Evolutionary conservation across 2,888 invertebrate genomes (phyloP), one percentile per base, ranked within the genome.

Genomic region (Rhingia rostrata): DNA sequence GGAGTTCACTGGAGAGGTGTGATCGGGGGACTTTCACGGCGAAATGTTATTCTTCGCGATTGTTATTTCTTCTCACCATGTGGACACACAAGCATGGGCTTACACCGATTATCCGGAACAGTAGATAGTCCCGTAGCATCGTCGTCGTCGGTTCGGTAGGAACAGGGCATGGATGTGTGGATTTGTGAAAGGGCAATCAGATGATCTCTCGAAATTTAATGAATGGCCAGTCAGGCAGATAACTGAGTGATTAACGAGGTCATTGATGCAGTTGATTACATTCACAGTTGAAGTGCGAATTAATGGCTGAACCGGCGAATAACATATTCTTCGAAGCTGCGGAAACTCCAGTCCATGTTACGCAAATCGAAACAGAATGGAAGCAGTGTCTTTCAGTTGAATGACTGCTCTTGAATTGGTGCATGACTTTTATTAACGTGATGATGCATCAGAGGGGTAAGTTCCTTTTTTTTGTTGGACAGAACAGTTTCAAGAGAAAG

Each of bases 161-260:
- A 35, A 35, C 49, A 39, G 69, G 69, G 14, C 67, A 12, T 32
- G 61, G 32, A 79, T 70, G 74, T 80, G 70, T 70, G 64, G 70
- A 84, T 41, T 84, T 84, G 80, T 84, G 80, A 84, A 84, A 84
- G 84, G 84, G 74, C 74, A 80, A 54, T 74, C 73, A 69, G 83
- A 79, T 80, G 74, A 61, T 84, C 77, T 80, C 80, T 60, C 9
- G 43, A 45, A 80, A 80, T 70, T 66, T 66, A 80, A 84, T 74
- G 41, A 74, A 84, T 79, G 84, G 63, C 45, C 79, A 69, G 53
- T 41, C n/a, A 56, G 66, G 53, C 53, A 66, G 80, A 66, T 84
- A 80, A 66, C 64, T 66, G 74, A 75, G 80, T 84, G 80, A 84
- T 84, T 74, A 75, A 84, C 84, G 80, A 84, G 80, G 74, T 61